Evolutionary conservation across 2,113 vertebrate species (phyloP).

Genomic region (Pteruthius melanotis): DNA sequence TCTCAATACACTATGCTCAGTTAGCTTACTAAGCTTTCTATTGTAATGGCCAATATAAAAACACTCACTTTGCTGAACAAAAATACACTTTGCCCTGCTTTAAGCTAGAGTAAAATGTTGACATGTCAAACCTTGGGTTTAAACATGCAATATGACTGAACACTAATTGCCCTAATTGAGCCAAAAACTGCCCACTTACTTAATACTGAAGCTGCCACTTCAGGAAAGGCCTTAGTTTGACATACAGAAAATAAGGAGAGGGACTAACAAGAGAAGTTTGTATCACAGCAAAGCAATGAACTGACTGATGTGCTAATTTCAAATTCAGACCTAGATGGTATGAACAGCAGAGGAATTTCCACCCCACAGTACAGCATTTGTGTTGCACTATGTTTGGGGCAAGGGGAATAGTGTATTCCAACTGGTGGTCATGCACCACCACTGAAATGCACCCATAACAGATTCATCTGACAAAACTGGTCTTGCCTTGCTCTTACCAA

Average conservation of each 20-base stretch:
- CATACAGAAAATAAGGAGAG: background rate
- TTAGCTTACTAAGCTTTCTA: background rate
- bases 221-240: background rate
- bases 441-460: background rate
- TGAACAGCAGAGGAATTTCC: background rate
- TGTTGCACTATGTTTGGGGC: background rate
- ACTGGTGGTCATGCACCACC: background rate
- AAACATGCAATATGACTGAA: background rate
- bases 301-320: background rate
- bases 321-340: background rate
- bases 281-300: background rate
- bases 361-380: background rate
- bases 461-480: background rate
- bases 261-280: background rate
- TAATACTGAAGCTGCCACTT: slow-evolving; percentile 19
- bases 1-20: background rate
- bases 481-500: background rate
- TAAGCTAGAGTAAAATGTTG: background rate
- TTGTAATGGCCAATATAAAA: background rate
- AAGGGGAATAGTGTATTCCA: background rate
- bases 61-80: background rate
- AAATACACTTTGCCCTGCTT: background rate
- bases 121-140: background rate
- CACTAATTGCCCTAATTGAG: slow-evolving; percentile 21
- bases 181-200: background rate